phyloP scores from a whole-genome alignment of 2,888 invertebrate species.

The Chrysolina haemoptera region DNA sequence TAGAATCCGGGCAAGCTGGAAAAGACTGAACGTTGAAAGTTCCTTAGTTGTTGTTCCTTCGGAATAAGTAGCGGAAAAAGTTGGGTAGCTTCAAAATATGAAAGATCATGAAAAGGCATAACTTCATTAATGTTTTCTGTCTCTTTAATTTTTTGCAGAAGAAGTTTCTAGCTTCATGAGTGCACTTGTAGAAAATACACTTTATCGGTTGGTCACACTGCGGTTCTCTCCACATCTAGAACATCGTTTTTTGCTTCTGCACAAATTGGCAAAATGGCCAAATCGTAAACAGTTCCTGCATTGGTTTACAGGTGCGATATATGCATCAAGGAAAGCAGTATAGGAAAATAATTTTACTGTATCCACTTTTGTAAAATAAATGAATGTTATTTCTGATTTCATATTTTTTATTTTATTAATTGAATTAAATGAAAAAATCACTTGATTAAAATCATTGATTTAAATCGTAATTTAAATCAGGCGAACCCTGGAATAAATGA shows the following conservation, averaged over 20 bases:
- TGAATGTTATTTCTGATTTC: too few species aligned
- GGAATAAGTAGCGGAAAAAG: background rate
- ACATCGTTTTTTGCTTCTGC: background rate
- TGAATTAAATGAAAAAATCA: too few species aligned
- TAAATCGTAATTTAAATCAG: too few species aligned
- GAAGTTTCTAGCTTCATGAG: background rate
- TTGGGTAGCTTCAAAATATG: too few species aligned
- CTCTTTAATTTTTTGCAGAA: background rate
- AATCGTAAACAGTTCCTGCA: background rate
- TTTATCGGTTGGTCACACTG: background rate
- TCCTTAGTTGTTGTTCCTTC: background rate
- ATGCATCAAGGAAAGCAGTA: background rate
- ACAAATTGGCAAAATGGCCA: background rate
- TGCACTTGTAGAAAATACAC: background rate
- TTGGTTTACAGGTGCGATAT: background rate
- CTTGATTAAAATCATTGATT: too few species aligned
- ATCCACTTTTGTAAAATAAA: too few species aligned
- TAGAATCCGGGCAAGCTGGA: background rate
- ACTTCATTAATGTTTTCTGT: background rate
- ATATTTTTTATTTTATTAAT: too few species aligned
- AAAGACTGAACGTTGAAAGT: background rate
- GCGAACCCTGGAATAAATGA: too few species aligned
- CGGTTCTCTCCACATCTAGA: background rate
- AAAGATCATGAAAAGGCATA: too few species aligned
- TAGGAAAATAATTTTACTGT: background rate